These are phyloP conservation scores for Drosophila erecta DNA, from an alignment of 1,140 invertebrate species.

Conservation along the genomic window DNA sequence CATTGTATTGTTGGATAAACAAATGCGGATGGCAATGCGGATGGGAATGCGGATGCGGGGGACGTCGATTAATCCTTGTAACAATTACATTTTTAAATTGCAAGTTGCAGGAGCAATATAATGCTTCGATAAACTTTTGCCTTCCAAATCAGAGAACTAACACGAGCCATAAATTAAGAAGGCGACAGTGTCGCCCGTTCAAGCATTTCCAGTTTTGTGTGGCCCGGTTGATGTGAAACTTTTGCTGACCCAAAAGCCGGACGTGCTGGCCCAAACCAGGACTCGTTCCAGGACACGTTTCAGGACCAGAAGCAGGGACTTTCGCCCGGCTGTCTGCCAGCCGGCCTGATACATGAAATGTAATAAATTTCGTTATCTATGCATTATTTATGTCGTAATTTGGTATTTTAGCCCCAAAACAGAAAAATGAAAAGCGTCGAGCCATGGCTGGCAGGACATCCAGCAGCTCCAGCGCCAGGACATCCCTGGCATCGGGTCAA, in stretches of 20 bases:
- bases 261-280: slow-evolving; percentile 37
- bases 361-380: slow-evolving; percentile 84
- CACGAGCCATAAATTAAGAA: slow-evolving; percentile 78
- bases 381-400: slow-evolving; percentile 84
- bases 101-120: slow-evolving; percentile 24
- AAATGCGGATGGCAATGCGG: background rate
- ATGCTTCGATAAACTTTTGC: slow-evolving; percentile 62
- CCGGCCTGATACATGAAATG: slow-evolving; percentile 79
- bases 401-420: slow-evolving; percentile 83
- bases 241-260: slow-evolving; percentile 42
- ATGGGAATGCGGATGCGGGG: background rate
- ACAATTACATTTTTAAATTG: slow-evolving; percentile 42
- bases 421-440: slow-evolving; percentile 80
- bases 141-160: slow-evolving; percentile 75
- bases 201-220: slow-evolving; percentile 58
- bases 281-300: background rate
- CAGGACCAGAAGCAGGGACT: slow-evolving; percentile 19
- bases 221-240: slow-evolving; percentile 49
- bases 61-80: slow-evolving; percentile 29
- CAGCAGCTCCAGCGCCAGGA: slow-evolving; percentile 28
- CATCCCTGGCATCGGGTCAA: slow-evolving; percentile 65
- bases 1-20: slow-evolving; percentile 13
- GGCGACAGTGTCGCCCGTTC: slow-evolving; percentile 55
- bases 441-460: slow-evolving; percentile 55
- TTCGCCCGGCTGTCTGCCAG: slow-evolving; percentile 26